Percentiles rank a stretch among this genome's conserved stretches.
These are phyloP conservation scores for Tonatia bakeri DNA, from an alignment of 2,113 vertebrate species.

Conservation along the genomic window DNA sequence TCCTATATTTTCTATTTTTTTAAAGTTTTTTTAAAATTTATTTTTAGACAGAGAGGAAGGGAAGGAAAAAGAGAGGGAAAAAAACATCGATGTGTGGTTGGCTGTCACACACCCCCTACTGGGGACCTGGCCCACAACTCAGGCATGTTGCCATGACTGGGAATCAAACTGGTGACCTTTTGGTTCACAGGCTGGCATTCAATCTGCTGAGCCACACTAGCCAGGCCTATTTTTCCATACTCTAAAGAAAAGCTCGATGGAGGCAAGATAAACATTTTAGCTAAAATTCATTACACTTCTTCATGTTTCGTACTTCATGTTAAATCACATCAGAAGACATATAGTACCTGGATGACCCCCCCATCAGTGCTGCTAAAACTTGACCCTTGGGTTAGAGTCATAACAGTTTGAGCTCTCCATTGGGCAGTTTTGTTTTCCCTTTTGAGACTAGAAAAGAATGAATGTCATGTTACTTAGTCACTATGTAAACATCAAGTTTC, in stretches of 20 bases:
- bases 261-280: background rate
- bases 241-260: background rate
- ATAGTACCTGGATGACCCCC: background rate
- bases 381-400: background rate
- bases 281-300: background rate
- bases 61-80: too few relatives aligned
- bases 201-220: too few relatives aligned
- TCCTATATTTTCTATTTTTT: background rate
- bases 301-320: background rate
- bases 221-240: background rate
- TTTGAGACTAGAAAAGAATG: background rate
- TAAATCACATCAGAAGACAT: background rate
- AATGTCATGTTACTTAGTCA: background rate
- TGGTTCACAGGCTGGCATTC: too few relatives aligned
- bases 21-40: too few relatives aligned
- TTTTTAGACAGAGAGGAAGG: too few relatives aligned
- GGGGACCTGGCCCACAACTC: too few relatives aligned
- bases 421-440: slow-evolving; percentile 15
- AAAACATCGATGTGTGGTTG: too few relatives aligned
- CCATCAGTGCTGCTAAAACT: background rate
- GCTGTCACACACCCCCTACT: too few relatives aligned
- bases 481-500: background rate
- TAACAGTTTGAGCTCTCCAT: background rate
- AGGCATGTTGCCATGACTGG: too few relatives aligned
- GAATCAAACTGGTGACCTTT: too few relatives aligned